Base-by-base conservation (phyloP, 2,113 vertebrate genomes). In the Periophthalmus modestus region DNA sequence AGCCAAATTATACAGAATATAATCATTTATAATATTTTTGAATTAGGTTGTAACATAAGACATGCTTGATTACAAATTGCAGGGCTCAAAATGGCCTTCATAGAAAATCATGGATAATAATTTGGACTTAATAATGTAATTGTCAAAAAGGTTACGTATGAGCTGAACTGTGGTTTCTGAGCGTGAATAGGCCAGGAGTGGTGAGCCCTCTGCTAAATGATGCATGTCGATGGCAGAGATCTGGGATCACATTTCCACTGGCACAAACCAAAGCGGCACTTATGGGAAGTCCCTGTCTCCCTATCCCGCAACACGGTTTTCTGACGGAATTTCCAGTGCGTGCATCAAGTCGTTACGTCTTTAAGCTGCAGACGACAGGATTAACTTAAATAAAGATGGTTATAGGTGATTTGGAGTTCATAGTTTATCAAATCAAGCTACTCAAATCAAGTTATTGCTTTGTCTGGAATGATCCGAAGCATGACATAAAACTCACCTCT, bases 221-320 rank as follows among this genome's bases (percentile, higher is more conserved):
- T 71, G 55, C 62, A 68, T 72, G 39, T 57, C 1, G 7, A 66
- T 6, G 59, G 77, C 69, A 36, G 50, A 33, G 61, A 57, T n/a
- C 21, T 54, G 46, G 71, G 50, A 2, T 24, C 21, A 13, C 46
- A n/a, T 46, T 18, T 58, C 71, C 70, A 73, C 68, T 79, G 68
- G 70, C 55, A 0, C 11, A 7, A 50, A 23, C 70, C 48, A 33
- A 75, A 14, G 70, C 66, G n/a, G 23, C 55, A 66, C 81, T 74
- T 59, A 77, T 72, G 91, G 91, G 88, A 92, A 90, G 88, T 87
- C 87, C 87, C 87, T 81, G 71, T 72, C 74, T 79, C 82, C 83
- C 75, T 66, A 33, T 74, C 74, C 54, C 4, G 18, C 69, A 24
- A 68, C 72, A 78, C 80, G 86, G 86, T 82, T 88, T 82, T 75